Evolutionary conservation across 37 sponge, comb jelly and placozoan genomes (phyloP), one percentile per base, ranked within the genome.

Genomic region (Agelas oroides): DNA sequence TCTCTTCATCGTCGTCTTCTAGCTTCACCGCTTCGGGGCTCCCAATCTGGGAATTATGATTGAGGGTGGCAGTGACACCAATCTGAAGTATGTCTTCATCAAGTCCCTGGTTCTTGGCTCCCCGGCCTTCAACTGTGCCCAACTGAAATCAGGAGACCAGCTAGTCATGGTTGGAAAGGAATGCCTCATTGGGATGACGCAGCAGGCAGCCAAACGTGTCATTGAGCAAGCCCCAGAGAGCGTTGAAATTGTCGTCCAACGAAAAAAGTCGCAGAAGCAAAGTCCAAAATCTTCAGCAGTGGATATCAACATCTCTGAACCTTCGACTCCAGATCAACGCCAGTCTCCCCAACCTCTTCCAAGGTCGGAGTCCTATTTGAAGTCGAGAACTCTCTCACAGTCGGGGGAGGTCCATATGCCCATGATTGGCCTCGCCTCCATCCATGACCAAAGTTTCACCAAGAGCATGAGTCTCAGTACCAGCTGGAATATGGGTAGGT

Each of bases 111-210:
- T 28, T 12, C 72, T 84, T 21, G 72, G 71, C 21, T 87, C 84
- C 35, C 69, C 87, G 30, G 91, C 95, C 31, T 87, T 40, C 58
- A 33, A 33, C 25, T 74, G 61, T 66, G 77, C 73, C 37, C 23
- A 23, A 27, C 73, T 94, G 24, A 41, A 46, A 24, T 34, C 23
- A 18, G 90, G 88, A 18, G 95, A 94, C 70, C 81, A 94, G 72
- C 62, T 93, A 24, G 83, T 93, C 13, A 89, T 93, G 94, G 66
- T 70, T 31, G 94, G 94, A 19, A 56, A 77, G 6, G 83, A 81
- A 18, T 89, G 90, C 55, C 68, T 93, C 60, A 69, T 93, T 61
- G 94, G 94, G 18, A 70, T 86, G 73, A 81, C 79, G 6, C 59
- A 77, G 28, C 38, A 70, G 25, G 81, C 84, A 37, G 93, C 93